Evolutionary conservation across 2,888 invertebrate species (phyloP), one percentile per base, ranked within the genome.

Genomic region (Cabera pusaria): DNA sequence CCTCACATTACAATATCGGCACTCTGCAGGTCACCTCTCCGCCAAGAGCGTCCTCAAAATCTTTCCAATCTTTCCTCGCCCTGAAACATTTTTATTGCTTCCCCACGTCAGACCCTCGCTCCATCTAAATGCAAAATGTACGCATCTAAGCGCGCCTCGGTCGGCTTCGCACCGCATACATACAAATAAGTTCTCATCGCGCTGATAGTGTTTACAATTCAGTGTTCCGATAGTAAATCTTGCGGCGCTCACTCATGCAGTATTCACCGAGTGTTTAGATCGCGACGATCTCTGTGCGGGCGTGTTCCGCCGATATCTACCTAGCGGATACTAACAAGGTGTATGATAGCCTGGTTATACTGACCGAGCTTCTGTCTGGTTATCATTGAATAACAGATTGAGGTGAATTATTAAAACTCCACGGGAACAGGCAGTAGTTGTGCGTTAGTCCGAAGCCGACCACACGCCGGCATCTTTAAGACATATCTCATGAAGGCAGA

Each of bases 231-330:
- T 49, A 35, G 54, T 62, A 54, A 60, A 56, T 49, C 54, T 62
- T 45, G 39, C 51, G 52, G 49, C 47, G 48, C 49, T 46, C 41
- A 48, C 46, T 55, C 58, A 52, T 62, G 59, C 50, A 55, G 52
- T 60, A 67, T 67, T 63, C 59, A 59, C 52, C 45, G 49, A 36
- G 44, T 50, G 57, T 55, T 50, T 39, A 41, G 41, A 33, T 23
- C 48, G 32, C 14, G 24, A 33, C 32, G 29, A 41, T 18, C 11
- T 26, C 35, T n/a, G n/a, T n/a, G n/a, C n/a, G n/a, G n/a, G n/a
- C n/a, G n/a, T n/a, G n/a, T n/a, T n/a, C n/a, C n/a, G n/a, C n/a
- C n/a, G n/a, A n/a, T n/a, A n/a, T n/a, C n/a, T n/a, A n/a, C n/a
- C n/a, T n/a, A n/a, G n/a, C n/a, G n/a, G n/a, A n/a, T n/a, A n/a